Evolutionary conservation across 1,140 invertebrate species (phyloP).

Genomic region (Riptortus pedestris): DNA sequence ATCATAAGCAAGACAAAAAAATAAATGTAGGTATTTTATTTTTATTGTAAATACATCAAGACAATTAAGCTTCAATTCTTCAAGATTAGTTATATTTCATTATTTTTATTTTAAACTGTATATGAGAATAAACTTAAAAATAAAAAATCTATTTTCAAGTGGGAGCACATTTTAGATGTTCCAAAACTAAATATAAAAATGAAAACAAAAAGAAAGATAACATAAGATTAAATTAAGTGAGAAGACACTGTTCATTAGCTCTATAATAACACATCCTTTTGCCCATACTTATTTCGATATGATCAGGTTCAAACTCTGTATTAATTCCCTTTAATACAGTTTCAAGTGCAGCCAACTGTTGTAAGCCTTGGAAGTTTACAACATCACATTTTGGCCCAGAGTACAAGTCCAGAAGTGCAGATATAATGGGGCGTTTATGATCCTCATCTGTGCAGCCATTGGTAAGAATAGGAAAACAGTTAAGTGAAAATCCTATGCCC

Average conservation of each 20-base stretch:
- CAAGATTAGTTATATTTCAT: background rate
- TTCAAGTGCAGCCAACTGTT: constrained; percentile 15
- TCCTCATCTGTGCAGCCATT: background rate
- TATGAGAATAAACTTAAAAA: background rate
- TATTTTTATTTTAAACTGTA: background rate
- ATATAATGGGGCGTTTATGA: background rate
- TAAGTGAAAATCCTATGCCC: no score
- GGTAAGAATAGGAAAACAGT: no score
- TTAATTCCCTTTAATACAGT: constrained; percentile 2
- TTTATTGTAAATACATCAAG: no score
- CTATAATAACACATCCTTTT: background rate
- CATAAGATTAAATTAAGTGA: background rate
- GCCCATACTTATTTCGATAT: constrained; percentile 1
- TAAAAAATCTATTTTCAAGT: background rate
- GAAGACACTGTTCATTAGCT: background rate
- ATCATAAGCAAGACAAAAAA: no score
- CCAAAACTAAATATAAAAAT: background rate
- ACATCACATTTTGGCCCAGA: background rate
- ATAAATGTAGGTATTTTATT: no score
- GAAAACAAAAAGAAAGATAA: background rate
- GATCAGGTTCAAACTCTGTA: background rate
- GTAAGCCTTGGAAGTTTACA: background rate
- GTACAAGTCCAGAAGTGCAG: constrained; percentile 15
- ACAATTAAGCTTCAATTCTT: no score
- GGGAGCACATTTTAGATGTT: background rate